Conservation (phyloP, 1,140 invertebrate species). For the Drosophila guanche region DNA sequence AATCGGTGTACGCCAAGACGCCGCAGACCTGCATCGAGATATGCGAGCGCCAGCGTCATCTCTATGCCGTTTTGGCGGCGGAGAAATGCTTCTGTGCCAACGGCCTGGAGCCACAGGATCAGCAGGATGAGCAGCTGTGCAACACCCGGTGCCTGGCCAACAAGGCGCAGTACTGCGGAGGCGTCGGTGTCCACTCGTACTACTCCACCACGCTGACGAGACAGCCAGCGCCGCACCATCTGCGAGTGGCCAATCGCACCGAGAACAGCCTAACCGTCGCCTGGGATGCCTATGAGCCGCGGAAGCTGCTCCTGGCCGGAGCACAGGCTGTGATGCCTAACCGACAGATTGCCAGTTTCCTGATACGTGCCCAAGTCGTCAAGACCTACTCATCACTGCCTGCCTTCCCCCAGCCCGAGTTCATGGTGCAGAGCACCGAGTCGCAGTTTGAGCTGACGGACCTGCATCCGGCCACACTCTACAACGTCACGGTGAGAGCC, state of each 20-base stretch:
- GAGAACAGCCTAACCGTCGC: conserved; percentile 84
- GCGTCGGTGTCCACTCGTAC: conserved; percentile 84
- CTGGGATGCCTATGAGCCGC: conserved; percentile 84
- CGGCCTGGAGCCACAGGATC: conserved; percentile 41
- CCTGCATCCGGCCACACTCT: conserved; percentile 89
- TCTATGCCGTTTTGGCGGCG: conserved; percentile 66
- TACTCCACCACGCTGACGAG: conserved; percentile 84
- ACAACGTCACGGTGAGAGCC: conserved; percentile 88
- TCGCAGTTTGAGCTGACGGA: conserved; percentile 85
- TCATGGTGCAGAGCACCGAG: conserved; percentile 84
- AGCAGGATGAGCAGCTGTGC: conserved; percentile 78
- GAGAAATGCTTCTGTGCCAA: conserved; percentile 77
- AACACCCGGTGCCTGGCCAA: conserved; percentile 84
- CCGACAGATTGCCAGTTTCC: conserved; percentile 83
- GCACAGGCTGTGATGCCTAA: conserved; percentile 36
- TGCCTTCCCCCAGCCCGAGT: conserved; percentile 72
- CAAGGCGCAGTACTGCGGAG: conserved; percentile 85
- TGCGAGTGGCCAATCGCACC: conserved; percentile 84
- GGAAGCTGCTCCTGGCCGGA: conserved; percentile 54
- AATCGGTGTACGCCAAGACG: conserved; percentile 74
- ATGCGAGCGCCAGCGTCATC: conserved; percentile 62
- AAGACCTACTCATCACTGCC: conserved; percentile 83
- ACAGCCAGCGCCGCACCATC: conserved; percentile 83
- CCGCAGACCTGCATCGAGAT: conserved; percentile 77
- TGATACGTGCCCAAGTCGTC: conserved; percentile 83